Evolutionary conservation across 2,113 vertebrate species (phyloP), one percentile per base, ranked within the genome.

Genomic region (Ardeotis arabs): DNA sequence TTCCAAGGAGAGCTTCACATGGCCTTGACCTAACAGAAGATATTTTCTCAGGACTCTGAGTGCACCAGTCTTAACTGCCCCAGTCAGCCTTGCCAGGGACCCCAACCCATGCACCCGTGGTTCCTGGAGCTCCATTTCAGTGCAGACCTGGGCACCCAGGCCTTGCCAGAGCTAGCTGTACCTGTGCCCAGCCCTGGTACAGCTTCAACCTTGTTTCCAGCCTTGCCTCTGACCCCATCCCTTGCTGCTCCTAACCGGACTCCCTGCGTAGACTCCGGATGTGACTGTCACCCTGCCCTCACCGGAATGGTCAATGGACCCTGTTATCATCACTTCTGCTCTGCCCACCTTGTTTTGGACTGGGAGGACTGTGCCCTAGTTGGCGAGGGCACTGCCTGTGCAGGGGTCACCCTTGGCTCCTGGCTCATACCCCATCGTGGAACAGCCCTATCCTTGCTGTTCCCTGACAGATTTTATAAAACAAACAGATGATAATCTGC

Each of bases 401-500:
- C 69, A n/a, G 23, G 7, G 12, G 27, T 5, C 25, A 29, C 59
- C 41, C 33, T 59, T 31, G 23, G 31, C 50, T 79, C 41, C 70
- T 28, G 45, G 33, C 19, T 79, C 41, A 22, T 19, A 63, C 0
- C 8, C 66, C 53, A 9, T 0, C 0, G 0, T 16, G 53, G 29
- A 74, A 15, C 50, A 77, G 35, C 77, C 29, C 45, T 28, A 22
- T 33, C 41, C 39, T 22, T 44, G 69, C 59, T 74, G 53, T 55
- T 74, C 41, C 33, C 14, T 23, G n/a, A 7, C 31, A 47, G 50
- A 35, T 9, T 31, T 25, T 15, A 22, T 1, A 41, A 56, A 64
- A 41, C 39, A 44, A 44, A 44, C 41, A 44, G 41, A 18, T 1
- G 17, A 41, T 6, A 4, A 49, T 13, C 25, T 28, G 11, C 79